A percentile compares a stretch with the other conserved stretches of the same genome.
Conservation (phyloP, 2,113 vertebrate genomes). For the Melierax canorus region DNA sequence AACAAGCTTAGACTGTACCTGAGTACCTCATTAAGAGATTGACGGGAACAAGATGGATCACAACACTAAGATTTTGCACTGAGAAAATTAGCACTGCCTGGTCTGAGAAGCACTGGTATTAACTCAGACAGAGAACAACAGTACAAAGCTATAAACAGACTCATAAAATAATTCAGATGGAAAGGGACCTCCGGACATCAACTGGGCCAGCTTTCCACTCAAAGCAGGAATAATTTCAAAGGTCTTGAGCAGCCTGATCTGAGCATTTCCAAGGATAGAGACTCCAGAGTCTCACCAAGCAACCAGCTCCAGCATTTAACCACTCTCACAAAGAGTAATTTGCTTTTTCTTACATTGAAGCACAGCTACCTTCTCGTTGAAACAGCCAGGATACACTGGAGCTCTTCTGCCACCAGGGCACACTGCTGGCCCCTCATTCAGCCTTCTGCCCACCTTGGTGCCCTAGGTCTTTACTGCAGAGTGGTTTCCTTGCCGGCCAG, state of each 20-base stretch:
- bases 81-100: background rate
- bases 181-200: background rate
- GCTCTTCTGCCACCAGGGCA: background rate
- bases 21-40: background rate
- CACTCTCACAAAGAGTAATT: background rate
- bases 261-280: background rate
- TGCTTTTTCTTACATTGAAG: background rate
- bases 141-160: background rate
- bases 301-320: background rate
- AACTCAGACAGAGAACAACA: background rate
- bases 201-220: background rate
- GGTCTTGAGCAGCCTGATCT: background rate
- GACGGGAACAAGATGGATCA: background rate
- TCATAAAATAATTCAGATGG: background rate
- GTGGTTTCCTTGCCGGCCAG: fast-evolving
- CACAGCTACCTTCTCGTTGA: background rate
- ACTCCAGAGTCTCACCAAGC: background rate
- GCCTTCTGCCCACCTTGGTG: fast-evolving
- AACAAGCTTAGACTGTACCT: background rate
- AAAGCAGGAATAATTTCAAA: background rate
- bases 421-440: fast-evolving
- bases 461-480: background rate
- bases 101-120: background rate
- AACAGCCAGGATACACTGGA: background rate
- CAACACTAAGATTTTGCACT: background rate